phyloP scores from a whole-genome alignment of 2,797 vertebrate genomes.

The Platyrinchus mystaceus region DNA sequence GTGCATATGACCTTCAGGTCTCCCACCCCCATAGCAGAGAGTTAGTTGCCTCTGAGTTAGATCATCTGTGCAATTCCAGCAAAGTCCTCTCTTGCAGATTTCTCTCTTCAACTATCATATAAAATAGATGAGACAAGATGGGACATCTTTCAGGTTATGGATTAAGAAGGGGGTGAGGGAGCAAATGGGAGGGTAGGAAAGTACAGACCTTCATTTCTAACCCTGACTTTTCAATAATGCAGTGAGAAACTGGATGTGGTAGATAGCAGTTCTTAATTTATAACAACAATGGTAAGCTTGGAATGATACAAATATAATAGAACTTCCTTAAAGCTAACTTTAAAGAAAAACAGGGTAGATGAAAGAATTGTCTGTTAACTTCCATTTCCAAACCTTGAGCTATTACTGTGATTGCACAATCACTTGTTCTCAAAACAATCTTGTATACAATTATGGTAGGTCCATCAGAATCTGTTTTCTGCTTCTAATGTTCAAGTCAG shows the following conservation, averaged over 20 bases:
- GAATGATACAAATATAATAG: not conserved
- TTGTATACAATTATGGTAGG: not conserved
- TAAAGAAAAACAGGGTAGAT: not conserved
- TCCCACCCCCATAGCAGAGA: not conserved
- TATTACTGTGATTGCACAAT: not conserved
- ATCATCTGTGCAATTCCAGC: not conserved
- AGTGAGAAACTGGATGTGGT: not conserved
- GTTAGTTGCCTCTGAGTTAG: not conserved
- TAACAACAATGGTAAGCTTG: not conserved
- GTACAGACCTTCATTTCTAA: not conserved
- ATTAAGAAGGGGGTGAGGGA: not conserved
- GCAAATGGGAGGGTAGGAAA: not conserved
- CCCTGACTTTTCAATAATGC: not conserved
- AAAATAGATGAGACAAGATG: not conserved
- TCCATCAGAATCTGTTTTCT: not conserved
- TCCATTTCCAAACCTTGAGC: not conserved
- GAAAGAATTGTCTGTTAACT: not conserved
- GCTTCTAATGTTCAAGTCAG: not conserved
- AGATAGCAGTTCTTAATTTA: not conserved
- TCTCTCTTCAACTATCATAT: not conserved
- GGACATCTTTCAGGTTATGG: not conserved
- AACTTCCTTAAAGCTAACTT: not conserved
- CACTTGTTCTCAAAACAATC: not conserved
- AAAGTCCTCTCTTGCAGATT: not conserved
- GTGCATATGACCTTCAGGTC: not conserved